A percentile compares a stretch with the other conserved stretches of the same genome.
Evolutionary conservation across 2,113 vertebrate species (phyloP).

Genomic region (Speoplatyrhinus poulsoni): DNA sequence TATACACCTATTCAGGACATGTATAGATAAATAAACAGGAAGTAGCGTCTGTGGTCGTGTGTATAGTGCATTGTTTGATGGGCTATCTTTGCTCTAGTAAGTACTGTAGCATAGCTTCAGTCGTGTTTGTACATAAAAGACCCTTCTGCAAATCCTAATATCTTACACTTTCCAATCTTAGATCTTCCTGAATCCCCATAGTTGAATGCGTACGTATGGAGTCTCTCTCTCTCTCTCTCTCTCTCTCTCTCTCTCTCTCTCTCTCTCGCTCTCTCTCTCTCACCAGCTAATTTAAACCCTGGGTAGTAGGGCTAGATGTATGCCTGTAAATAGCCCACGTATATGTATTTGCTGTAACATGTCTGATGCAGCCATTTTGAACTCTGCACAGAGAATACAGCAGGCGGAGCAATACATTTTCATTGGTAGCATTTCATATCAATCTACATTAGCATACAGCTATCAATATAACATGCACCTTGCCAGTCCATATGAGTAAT

Average conservation of each 20-base stretch:
- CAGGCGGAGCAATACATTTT: background rate
- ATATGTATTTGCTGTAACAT: background rate
- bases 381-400: background rate
- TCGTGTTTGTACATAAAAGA: too few species aligned
- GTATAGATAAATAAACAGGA: too few species aligned
- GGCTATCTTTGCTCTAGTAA: too few species aligned
- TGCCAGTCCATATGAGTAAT: background rate
- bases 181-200: too few species aligned
- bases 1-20: background rate
- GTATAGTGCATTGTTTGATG: too few species aligned
- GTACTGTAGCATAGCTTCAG: too few species aligned
- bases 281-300: conserved; percentile 41
- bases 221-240: background rate
- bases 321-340: conserved; percentile 40
- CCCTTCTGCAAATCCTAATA: too few species aligned
- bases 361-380: background rate
- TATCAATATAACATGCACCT: background rate
- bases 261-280: background rate
- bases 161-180: too few species aligned
- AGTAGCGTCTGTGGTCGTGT: too few species aligned
- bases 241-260: background rate
- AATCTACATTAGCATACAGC: background rate
- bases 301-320: conserved; percentile 24
- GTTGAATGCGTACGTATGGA: too few species aligned
- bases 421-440: background rate